These are phyloP conservation scores for Heteromyza rotundicornis DNA, from an alignment of 2,888 invertebrate genomes.

Conservation along the genomic window DNA sequence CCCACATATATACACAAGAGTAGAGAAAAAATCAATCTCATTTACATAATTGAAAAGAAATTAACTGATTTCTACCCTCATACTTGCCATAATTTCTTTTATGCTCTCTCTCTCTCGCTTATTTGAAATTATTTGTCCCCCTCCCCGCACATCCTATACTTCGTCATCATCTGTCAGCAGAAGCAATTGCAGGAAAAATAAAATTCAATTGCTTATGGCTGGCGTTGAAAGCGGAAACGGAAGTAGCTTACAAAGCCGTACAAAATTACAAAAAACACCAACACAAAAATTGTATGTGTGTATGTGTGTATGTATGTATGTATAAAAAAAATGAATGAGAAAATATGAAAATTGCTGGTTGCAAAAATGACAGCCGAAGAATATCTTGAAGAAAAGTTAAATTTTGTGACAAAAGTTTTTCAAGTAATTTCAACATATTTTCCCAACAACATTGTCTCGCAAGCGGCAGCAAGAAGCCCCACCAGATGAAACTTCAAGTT, in stretches of 20 bases:
- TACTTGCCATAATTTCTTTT: too few species aligned
- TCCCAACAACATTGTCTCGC: too few species aligned
- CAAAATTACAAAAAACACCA: background rate
- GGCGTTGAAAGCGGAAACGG: conserved; percentile 3
- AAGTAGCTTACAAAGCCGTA: conserved; percentile 2
- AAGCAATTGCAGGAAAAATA: background rate
- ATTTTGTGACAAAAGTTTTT: conserved; percentile 3
- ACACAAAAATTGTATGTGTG: too few species aligned
- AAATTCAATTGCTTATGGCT: conserved; percentile 4
- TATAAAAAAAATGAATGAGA: background rate
- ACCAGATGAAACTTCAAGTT: too few species aligned
- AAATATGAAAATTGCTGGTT: background rate
- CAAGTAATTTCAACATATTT: background rate
- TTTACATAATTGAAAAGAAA: conserved; percentile 8
- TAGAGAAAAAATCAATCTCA: background rate
- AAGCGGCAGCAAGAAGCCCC: background rate
- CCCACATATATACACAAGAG: background rate
- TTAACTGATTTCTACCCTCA: background rate
- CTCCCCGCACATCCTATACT: too few species aligned
- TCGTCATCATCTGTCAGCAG: background rate
- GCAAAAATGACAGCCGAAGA: background rate
- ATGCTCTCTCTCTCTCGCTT: too few species aligned
- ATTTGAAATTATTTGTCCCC: too few species aligned
- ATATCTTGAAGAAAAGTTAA: background rate
- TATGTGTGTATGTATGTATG: too few species aligned